phyloP scores from a whole-genome alignment of 37 sponge, comb jelly and placozoan genomes.

The Aphrocallistes beatrix region DNA sequence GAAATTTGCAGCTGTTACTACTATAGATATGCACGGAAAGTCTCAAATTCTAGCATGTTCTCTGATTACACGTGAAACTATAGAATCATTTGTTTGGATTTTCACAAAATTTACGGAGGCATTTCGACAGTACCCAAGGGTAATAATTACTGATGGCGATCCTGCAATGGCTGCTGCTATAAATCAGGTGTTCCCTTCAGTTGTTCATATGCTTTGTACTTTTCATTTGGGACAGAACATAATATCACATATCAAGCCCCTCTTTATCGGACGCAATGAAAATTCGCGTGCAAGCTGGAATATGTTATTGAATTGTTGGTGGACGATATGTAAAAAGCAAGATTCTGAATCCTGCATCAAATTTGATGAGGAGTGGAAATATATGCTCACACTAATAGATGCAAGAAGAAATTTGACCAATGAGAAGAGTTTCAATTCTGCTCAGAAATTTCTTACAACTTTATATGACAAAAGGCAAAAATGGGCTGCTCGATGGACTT shows the following conservation, averaged over 20 bases:
- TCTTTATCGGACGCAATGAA: background rate
- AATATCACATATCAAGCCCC: background rate
- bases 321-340: background rate
- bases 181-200: background rate
- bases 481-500: slow-evolving; percentile 12
- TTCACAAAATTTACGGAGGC: background rate
- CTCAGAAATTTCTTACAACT: background rate
- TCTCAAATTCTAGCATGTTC: slow-evolving; percentile 11
- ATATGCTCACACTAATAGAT: background rate
- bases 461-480: background rate
- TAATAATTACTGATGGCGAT: background rate
- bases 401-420: background rate
- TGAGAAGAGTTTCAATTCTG: background rate
- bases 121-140: background rate
- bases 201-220: background rate
- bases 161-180: slow-evolving; percentile 17
- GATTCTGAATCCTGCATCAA: background rate
- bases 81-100: background rate
- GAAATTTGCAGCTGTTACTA: background rate
- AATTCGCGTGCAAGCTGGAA: slow-evolving; percentile 8
- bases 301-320: background rate
- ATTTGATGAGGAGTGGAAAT: slow-evolving; percentile 10
- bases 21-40: background rate
- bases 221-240: background rate
- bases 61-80: background rate